Base-by-base conservation (phyloP, 1,140 invertebrate species). In the Drosophila gunungcola region DNA sequence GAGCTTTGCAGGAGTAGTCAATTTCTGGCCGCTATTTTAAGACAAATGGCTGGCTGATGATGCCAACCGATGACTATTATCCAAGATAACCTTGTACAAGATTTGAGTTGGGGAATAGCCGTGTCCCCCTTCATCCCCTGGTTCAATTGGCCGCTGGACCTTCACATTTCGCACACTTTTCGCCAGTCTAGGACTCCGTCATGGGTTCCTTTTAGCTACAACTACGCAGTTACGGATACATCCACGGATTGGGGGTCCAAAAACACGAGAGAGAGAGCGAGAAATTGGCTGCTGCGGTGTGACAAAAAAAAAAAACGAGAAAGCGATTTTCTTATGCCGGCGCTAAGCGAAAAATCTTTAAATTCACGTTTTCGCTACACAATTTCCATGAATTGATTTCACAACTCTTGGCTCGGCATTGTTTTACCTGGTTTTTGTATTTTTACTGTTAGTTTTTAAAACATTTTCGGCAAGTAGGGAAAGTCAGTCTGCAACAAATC, bases 151-250 rank as follows among this genome's bases (percentile, higher is more conserved):
- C n/a, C 11, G 39, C 48, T 43, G 54, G 54, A 56, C 38, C 48
- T 27, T 54, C 49, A 27, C 60, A 63, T 70, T 57, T 49, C 29
- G 65, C 64, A 56, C 64, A 43, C 27, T 61, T 62, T 42, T 62
- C 43, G 36, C 32, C 25, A 46, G 42, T 63, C 60, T 63, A 63
- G 60, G 60, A 72, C 41, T 58, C 12, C 16, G 41, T 12, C 55
- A 16, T 43, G 32, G 43, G 62, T 36, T 61, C 21, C 51, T 56
- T 36, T 38, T 38, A 36, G 27, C 64, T 48, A 65, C 60, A 51
- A 68, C 43, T 55, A 78, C 63, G 72, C 73, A 77, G 70, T 75
- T 80, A 86, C 78, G 82, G 83, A 86, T 86, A 86, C 83, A 86
- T 86, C 83, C 83, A 86, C 83, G 83, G 70, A 77, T 78, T 85